Evolutionary conservation across 2,113 vertebrate genomes (phyloP).

Genomic region (Azemiops feae): DNA sequence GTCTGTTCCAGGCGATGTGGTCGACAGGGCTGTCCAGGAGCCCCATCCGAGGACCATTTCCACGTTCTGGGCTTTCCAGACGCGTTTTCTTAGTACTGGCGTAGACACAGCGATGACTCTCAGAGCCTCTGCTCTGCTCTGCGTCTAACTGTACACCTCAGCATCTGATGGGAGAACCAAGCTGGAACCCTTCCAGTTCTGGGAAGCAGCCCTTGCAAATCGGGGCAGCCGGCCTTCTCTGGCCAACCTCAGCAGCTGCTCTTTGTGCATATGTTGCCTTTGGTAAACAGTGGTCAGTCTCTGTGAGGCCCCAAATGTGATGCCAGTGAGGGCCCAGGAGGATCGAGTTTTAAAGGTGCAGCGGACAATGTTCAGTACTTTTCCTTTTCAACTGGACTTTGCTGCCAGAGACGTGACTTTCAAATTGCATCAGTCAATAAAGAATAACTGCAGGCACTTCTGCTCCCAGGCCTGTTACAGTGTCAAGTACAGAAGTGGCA

Average conservation of each 20-base stretch:
- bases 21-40: neutral
- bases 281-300: neutral
- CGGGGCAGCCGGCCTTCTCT: neutral
- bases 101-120: neutral
- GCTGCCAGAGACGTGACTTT: neutral
- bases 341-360: neutral
- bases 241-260: neutral
- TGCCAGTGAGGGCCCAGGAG: neutral
- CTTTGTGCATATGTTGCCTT: neutral
- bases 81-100: neutral
- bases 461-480: conserved; percentile 57
- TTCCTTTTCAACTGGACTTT: neutral
- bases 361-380: neutral
- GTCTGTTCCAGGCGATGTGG: neutral
- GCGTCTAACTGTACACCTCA: neutral
- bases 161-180: neutral
- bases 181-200: neutral
- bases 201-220: neutral
- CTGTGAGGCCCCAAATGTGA: neutral
- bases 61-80: neutral
- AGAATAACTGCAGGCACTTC: conserved; percentile 57
- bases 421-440: neutral
- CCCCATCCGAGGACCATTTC: neutral
- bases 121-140: neutral
- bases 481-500: conserved; percentile 51